A percentile compares a stretch with the other conserved stretches of the same genome.
phyloP scores from a whole-genome alignment of 2,797 vertebrate genomes.

The Gila robusta region DNA sequence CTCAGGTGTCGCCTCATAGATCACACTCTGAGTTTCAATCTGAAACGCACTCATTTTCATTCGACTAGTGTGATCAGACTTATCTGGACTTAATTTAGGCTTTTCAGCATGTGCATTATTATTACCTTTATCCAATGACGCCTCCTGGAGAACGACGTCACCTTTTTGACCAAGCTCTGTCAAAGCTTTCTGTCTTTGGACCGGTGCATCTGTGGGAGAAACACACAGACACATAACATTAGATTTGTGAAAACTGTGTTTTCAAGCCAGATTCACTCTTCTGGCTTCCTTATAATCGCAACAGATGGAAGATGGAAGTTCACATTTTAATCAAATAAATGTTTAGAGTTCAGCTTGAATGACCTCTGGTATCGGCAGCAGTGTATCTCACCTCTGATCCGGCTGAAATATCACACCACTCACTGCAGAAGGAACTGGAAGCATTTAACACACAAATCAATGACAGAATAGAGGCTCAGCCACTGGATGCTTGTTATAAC shows the following conservation, averaged over 20 bases:
- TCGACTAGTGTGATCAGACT: not conserved
- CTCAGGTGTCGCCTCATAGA: conserved; percentile 11
- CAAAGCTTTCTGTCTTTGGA: conserved; percentile 38
- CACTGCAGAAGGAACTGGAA: conserved; percentile 44
- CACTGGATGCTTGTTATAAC: conserved; percentile 27
- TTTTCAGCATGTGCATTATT: not conserved
- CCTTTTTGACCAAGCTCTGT: conserved; percentile 33
- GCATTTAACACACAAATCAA: conserved; percentile 52
- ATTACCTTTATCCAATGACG: conserved; percentile 64
- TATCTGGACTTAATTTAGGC: not conserved
- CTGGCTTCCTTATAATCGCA: not conserved
- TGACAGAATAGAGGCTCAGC: conserved; percentile 9
- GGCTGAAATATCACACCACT: conserved; percentile 49
- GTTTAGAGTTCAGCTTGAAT: conserved; percentile 25
- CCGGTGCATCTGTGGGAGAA: conserved; percentile 18
- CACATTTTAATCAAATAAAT: conserved; percentile 3
- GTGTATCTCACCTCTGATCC: conserved; percentile 24
- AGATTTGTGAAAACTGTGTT: not conserved
- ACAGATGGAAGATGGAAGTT: not conserved
- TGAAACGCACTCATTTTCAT: conserved; percentile 18
- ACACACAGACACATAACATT: not conserved
- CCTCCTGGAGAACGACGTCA: conserved; percentile 43
- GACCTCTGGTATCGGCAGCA: conserved; percentile 29
- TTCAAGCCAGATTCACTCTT: not conserved
- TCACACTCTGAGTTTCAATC: not conserved